Percentiles rank a stretch among this genome's conserved stretches.
phyloP scores from a whole-genome alignment of 1,140 invertebrate species.

The Metopolophium dirhodum region DNA sequence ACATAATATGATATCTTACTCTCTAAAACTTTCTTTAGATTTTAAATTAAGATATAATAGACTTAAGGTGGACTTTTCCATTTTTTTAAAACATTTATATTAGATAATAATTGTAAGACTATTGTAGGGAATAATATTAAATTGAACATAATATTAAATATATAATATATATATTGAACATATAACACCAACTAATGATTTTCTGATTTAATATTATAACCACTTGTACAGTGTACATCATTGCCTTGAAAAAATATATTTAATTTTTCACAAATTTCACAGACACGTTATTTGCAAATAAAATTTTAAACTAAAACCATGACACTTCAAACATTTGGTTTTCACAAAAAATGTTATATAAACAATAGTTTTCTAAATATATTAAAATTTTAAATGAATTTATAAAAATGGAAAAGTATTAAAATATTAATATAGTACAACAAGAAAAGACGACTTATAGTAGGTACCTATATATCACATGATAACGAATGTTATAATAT shows the following conservation, averaged over 20 bases:
- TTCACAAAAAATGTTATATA: neutral
- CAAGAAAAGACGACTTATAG: neutral
- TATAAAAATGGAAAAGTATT: conserved; percentile 51
- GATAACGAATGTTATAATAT: neutral
- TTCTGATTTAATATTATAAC: neutral
- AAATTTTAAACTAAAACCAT: neutral
- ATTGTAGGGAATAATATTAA: neutral
- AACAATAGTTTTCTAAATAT: too few species aligned
- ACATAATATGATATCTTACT: neutral
- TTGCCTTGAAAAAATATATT: neutral
- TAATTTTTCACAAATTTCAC: conserved; percentile 1
- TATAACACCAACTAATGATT: neutral
- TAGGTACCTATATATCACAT: neutral
- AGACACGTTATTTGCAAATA: neutral
- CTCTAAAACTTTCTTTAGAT: neutral
- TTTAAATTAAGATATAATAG: neutral
- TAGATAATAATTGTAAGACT: neutral
- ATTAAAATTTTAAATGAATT: neutral
- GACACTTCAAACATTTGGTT: neutral
- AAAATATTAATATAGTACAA: conserved; percentile 27
- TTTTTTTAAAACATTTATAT: neutral
- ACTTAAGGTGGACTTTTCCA: neutral
- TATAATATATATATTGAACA: too few species aligned
- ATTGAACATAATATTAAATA: neutral
- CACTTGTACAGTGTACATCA: neutral